Percentiles rank a stretch among this genome's conserved stretches.
Conservation (phyloP, 2,797 vertebrate species). For the Strix occidentalis region DNA sequence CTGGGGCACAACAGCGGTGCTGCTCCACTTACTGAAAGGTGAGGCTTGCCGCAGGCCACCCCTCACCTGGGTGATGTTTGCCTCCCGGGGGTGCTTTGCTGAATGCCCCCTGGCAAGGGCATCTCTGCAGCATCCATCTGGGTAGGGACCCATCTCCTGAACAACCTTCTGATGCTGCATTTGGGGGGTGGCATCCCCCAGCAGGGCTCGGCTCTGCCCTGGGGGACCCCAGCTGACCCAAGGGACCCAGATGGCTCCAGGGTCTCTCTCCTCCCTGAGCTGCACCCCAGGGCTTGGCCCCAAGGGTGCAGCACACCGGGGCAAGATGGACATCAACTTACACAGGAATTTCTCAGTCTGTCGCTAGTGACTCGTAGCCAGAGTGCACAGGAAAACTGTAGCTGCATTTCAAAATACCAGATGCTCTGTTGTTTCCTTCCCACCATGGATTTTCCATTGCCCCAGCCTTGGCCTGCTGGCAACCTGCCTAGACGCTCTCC, state of each 20-base stretch:
- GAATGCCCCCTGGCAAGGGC: background rate
- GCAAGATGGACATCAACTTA: background rate
- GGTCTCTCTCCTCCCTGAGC: background rate
- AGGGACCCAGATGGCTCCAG: background rate
- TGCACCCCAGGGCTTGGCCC: accelerated
- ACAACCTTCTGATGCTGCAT: background rate
- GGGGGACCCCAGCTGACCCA: too few species aligned
- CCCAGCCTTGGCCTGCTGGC: background rate
- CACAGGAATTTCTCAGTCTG: background rate
- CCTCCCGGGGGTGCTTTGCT: too few species aligned
- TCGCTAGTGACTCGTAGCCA: background rate
- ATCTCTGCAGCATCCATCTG: accelerated
- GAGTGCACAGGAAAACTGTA: background rate
- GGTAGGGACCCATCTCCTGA: accelerated
- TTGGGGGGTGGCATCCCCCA: background rate
- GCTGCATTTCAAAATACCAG: background rate
- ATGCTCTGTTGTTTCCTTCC: background rate
- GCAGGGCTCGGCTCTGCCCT: background rate
- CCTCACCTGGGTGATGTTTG: background rate
- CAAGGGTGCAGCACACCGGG: accelerated
- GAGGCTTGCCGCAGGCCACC: background rate
- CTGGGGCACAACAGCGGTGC: background rate
- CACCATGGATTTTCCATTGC: background rate
- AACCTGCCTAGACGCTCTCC: background rate
- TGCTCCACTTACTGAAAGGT: too few species aligned